Evolutionary conservation across 1,140 invertebrate species (phyloP), one percentile per base, ranked within the genome.

Genomic region (Microvelia longipes): DNA sequence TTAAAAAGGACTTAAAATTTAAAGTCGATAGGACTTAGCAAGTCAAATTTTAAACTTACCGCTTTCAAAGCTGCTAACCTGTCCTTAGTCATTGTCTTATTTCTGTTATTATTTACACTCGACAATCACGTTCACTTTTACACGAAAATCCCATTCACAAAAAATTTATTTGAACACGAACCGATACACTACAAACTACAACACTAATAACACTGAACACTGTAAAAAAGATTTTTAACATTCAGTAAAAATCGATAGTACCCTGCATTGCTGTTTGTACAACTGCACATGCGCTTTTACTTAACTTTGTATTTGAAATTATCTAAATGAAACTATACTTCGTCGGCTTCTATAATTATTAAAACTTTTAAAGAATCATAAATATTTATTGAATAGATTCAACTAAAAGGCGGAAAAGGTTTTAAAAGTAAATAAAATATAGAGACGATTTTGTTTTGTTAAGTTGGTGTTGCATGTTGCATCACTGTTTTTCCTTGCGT

Each of bases 61-160:
- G 93, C 93, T 86, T 93, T 91, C 76, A 96, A 86, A 80, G 93
- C 93, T 84, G 92, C 91, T 87, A 97, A 91, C 88, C 93, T 93
- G 87, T 97, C 93, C 87, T 96, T 97, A 82, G 93, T 95, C 94
- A 96, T 96, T 82, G 84, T 89, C 82, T 83, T 81, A 13, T 14
- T 80, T 79, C n/a, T n/a, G n/a, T n/a, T 50, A 81, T 82, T 81
- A 82, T 82, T 80, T 77, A 80, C 84, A 83, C 82, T 82, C 81
- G 80, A 81, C 82, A 78, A 80, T 82, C 81, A 81, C 80, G 79
- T 82, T 81, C 81, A 80, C 79, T 80, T 81, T 83, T 81, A 82
- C 81, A 84, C 84, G 83, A 85, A 84, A 87, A 87, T 88, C 86
- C 86, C 86, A 88, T 88, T 87, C 86, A 88, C 87, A 80, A 82